Evolutionary conservation across 1,140 invertebrate species (phyloP), one percentile per base, ranked within the genome.

Genomic region (Saccostrea echinata): DNA sequence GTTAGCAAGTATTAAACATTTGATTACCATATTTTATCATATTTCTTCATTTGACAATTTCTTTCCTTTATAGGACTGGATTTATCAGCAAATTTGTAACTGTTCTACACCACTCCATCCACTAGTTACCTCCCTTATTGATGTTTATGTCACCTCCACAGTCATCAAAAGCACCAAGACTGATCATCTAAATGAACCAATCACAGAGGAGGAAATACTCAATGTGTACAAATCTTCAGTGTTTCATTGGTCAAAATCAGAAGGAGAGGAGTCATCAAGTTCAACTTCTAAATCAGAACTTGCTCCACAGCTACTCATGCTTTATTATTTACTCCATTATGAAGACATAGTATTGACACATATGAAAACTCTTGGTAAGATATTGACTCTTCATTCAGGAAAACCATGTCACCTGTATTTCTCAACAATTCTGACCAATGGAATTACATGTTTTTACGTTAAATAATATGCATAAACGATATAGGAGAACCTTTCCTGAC

Each of bases 131-230:
- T 97, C 97, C n/a, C 95, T 99, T 11, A 97, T 99, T 0, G 98
- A 99, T 95, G 98, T 98, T 0, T 99, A 98, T 92, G 98, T 99
- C 0, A 98, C 98, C 94, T 99, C 98, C 2, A 97, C 99, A 86
- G 96, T 99, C 27, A 96, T 98, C 53, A 97, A 97, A 1, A 93
- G 92, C 53, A 88, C 92, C 51, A 94, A 92, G 51, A 93, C 93
- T 11, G 96, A 97, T 94, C 97, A 97, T 86, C 97, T 97, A 3
- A 99, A 99, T 93, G 97, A 98, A 93, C 98, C 98, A 0, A 97
- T 99, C 71, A 97, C 97, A 1, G 98, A 99, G 94, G 96, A 97
- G 85, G 98, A 99, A 95, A 98, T 99, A 30, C 94, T 97, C 80
- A 96, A 96, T 89, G 97, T 99, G 0, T 99, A 92, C 55, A 87